A percentile compares a stretch with the other conserved stretches of the same genome.
phyloP scores from a whole-genome alignment of 2,113 vertebrate species.

The Parus major region DNA sequence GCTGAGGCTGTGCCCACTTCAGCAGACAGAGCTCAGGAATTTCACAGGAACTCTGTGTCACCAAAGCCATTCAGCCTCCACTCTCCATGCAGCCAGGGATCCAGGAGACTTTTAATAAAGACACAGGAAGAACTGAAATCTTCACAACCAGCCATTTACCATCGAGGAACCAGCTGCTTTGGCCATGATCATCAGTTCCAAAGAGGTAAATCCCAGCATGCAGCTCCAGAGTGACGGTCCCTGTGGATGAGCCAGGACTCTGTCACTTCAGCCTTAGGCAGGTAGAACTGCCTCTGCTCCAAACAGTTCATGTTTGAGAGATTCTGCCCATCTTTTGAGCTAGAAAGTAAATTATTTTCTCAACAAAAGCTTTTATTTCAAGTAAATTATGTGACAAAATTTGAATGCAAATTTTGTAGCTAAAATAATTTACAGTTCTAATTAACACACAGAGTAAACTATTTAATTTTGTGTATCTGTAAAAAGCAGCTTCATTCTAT shows the following conservation, averaged over 20 bases:
- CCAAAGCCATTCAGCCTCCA: background rate
- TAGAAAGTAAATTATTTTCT: background rate
- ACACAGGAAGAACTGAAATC: background rate
- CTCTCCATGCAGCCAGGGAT: background rate
- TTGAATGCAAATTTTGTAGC: background rate
- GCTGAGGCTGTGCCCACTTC: background rate
- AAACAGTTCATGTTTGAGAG: background rate
- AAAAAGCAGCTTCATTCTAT: background rate
- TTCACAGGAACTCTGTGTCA: background rate
- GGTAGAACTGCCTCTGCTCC: background rate
- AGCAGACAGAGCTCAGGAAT: background rate
- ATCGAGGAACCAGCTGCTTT: background rate
- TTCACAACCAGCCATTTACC: background rate
- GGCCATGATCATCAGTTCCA: background rate
- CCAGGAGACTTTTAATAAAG: background rate
- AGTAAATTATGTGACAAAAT: background rate
- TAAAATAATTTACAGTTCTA: background rate
- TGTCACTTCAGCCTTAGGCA: background rate
- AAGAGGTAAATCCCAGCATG: background rate
- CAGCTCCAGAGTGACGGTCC: background rate
- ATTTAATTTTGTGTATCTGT: background rate
- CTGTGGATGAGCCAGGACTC: background rate
- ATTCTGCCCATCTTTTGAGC: background rate
- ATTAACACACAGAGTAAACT: background rate
- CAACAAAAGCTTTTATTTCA: slow-evolving; percentile 13